Evolutionary conservation across 2,113 vertebrate genomes (phyloP).

Genomic region (Neodon shergylaensis): DNA sequence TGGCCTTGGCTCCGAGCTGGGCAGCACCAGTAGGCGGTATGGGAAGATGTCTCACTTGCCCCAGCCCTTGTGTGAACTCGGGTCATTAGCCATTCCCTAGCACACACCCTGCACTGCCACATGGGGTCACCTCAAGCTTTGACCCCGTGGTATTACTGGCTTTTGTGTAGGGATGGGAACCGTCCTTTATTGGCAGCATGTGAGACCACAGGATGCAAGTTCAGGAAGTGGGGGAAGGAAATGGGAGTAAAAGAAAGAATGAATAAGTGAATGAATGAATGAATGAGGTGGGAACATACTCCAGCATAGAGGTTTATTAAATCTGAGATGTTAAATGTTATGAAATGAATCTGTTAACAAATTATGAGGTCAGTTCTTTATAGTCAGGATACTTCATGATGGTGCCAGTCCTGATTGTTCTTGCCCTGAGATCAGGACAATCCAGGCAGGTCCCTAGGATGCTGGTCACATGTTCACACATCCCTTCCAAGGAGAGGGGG

Average conservation of each 20-base stretch:
- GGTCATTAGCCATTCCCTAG: neutral
- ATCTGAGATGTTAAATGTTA: neutral
- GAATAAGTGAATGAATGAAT: neutral
- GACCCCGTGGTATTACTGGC: neutral
- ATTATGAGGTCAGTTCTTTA: neutral
- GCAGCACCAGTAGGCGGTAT: neutral
- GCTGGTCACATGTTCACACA: accelerated
- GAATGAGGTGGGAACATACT: neutral
- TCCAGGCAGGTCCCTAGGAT: neutral
- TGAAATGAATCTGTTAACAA: neutral
- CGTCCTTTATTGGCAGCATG: neutral
- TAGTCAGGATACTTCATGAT: neutral
- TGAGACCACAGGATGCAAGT: neutral
- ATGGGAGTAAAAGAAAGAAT: neutral
- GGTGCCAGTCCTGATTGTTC: neutral
- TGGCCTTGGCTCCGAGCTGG: neutral
- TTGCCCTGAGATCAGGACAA: neutral
- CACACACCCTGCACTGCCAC: neutral
- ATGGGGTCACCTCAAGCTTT: neutral
- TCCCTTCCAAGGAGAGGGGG: neutral
- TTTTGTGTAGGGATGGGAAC: neutral
- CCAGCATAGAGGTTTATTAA: neutral
- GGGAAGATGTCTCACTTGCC: too few species aligned
- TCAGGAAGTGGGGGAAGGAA: neutral
- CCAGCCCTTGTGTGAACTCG: neutral